Evolutionary conservation across 2,797 vertebrate genomes (phyloP).

Genomic region (Pogonophryne albipinna): DNA sequence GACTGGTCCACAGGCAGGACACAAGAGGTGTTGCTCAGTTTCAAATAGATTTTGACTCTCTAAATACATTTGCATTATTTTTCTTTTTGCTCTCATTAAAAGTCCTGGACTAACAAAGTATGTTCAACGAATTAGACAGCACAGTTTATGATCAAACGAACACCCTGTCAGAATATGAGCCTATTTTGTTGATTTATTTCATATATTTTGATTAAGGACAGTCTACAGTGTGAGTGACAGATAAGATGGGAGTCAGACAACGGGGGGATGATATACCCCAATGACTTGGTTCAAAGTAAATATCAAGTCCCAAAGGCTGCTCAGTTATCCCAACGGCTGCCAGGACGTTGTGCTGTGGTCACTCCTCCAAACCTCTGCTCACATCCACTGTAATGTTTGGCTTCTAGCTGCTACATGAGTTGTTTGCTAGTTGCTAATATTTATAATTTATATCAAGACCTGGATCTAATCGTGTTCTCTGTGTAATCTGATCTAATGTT

Average conservation of each 20-base stretch:
- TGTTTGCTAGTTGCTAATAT: not conserved
- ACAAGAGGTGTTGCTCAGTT: constrained; percentile 22
- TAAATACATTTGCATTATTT: constrained; percentile 42
- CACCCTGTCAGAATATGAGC: constrained; percentile 33
- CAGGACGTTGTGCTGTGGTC: constrained; percentile 26
- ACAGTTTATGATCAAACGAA: constrained; percentile 49
- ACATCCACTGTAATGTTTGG: constrained; percentile 16
- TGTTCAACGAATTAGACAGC: constrained; percentile 37
- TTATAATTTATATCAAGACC: not conserved
- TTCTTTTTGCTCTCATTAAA: constrained; percentile 35
- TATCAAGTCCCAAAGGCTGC: constrained; percentile 39
- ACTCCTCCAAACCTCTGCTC: constrained; percentile 31
- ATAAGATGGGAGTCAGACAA: constrained; percentile 33
- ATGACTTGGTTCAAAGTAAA: constrained; percentile 43
- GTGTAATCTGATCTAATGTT: too few species aligned
- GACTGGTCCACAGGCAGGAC: constrained; percentile 32
- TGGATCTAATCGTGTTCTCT: not conserved
- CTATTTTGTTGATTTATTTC: not conserved
- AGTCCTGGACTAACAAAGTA: constrained; percentile 21
- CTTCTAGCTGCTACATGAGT: constrained; percentile 1
- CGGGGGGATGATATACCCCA: constrained; percentile 29
- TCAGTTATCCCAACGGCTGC: constrained; percentile 48
- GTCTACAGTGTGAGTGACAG: constrained; percentile 39
- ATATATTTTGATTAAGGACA: constrained; percentile 47
- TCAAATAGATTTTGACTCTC: constrained; percentile 17